phyloP scores from a whole-genome alignment of 1,140 invertebrate species.

The Asobara japonica region DNA sequence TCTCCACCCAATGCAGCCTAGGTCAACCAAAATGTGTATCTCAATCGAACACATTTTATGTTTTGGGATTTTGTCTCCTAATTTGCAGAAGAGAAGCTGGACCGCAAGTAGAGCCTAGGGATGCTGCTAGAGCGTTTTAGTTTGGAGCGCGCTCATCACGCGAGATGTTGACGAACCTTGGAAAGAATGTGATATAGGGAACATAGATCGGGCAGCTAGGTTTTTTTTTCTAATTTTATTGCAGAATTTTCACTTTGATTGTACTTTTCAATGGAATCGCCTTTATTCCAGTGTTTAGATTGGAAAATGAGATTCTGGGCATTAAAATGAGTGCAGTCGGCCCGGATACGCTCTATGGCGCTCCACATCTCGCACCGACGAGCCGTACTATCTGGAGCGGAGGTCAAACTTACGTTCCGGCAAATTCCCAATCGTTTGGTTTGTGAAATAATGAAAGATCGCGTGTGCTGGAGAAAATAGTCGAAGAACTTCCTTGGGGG shows the following conservation, averaged over 20 bases:
- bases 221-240: not conserved
- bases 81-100: too few relatives aligned
- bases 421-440: not conserved
- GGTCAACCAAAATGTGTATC: too few relatives aligned
- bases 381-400: conserved; percentile 46
- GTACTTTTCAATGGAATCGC: not conserved
- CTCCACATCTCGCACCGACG: conserved; percentile 41
- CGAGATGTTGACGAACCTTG: too few relatives aligned
- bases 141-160: too few relatives aligned
- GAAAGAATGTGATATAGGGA: too few relatives aligned
- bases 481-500: too few relatives aligned
- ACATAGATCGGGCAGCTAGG: too few relatives aligned
- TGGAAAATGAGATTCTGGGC: not conserved
- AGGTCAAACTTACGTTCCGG: conserved; percentile 41
- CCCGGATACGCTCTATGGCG: conserved; percentile 50
- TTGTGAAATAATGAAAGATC: not conserved
- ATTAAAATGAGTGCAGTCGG: conserved; percentile 31
- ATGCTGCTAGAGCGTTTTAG: too few relatives aligned
- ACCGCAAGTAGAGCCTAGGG: too few relatives aligned
- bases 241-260: not conserved
- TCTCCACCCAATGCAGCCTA: too few relatives aligned
- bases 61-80: too few relatives aligned
- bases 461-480: not conserved
- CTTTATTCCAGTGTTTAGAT: not conserved
- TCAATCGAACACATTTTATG: too few relatives aligned